phyloP scores from a whole-genome alignment of 2,797 vertebrate species.

The Sciaenops ocellatus region DNA sequence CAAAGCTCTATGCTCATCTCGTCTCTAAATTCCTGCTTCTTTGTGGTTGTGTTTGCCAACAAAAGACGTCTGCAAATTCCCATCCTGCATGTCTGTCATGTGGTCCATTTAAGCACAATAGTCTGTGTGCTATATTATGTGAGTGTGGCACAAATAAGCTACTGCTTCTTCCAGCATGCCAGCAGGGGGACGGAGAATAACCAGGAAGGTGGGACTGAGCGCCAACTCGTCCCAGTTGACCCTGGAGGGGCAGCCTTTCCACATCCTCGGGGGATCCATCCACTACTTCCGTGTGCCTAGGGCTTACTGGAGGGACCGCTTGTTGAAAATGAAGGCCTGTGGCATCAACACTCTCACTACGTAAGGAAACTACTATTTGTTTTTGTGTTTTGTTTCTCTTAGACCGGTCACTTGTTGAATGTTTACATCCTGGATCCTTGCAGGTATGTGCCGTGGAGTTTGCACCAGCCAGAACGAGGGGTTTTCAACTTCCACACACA shows the following conservation, averaged over 20 bases:
- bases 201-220: constrained; percentile 86
- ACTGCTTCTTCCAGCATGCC: constrained; percentile 63
- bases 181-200: constrained; percentile 69
- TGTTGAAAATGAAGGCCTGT: constrained; percentile 94
- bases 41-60: constrained; percentile 3
- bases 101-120: constrained; percentile 63
- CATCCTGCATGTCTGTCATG: constrained; percentile 62
- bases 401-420: background rate
- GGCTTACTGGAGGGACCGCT: constrained; percentile 92
- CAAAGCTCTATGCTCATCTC: background rate
- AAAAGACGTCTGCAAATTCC: constrained; percentile 55
- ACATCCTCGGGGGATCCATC: constrained; percentile 90
- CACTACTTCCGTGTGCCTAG: constrained; percentile 95
- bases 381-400: background rate
- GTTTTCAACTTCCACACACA: constrained; percentile 90
- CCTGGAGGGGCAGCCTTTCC: constrained; percentile 88
- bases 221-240: constrained; percentile 86
- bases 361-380: constrained; percentile 75
- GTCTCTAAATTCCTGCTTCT: constrained; percentile 14
- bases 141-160: constrained; percentile 49
- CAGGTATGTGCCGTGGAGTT: constrained; percentile 94
- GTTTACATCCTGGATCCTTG: constrained; percentile 52
- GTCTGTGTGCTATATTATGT: constrained; percentile 44
- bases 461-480: constrained; percentile 90
- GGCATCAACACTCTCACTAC: constrained; percentile 95